Conservation (phyloP, 1,140 invertebrate species). For the Acromyrmex charruanus region DNA sequence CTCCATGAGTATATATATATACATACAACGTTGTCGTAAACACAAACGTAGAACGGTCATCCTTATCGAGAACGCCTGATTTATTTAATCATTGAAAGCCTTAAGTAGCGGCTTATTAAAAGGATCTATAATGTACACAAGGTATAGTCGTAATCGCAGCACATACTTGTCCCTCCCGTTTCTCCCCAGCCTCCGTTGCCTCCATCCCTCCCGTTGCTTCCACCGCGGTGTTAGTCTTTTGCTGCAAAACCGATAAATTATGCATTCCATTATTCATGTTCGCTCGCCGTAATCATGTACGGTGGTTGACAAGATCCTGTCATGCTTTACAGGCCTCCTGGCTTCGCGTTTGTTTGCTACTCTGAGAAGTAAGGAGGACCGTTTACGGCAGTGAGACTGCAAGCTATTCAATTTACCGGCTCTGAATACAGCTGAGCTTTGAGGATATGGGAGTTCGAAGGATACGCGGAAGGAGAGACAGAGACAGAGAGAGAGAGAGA, state of each 20-base stretch:
- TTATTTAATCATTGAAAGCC: conserved; percentile 73
- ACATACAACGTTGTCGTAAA: neutral
- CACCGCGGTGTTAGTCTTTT: conserved; percentile 58
- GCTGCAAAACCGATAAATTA: conserved; percentile 81
- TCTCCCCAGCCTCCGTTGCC: too few species aligned
- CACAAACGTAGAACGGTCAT: conserved; percentile 59
- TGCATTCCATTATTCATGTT: conserved; percentile 83
- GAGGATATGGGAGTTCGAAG: conserved; percentile 41
- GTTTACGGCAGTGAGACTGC: conserved; percentile 59
- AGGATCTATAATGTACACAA: conserved; percentile 62
- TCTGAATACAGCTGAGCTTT: conserved; percentile 35
- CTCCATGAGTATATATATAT: neutral
- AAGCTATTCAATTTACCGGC: conserved; percentile 53
- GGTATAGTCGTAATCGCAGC: conserved; percentile 37
- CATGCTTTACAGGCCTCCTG: conserved; percentile 73
- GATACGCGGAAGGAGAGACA: conserved; percentile 16
- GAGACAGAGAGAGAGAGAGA: conserved; percentile 7
- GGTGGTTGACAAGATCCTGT: conserved; percentile 83
- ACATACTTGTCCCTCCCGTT: neutral
- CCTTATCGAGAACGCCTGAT: conserved; percentile 78
- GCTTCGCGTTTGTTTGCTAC: conserved; percentile 57
- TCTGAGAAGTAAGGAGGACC: conserved; percentile 61
- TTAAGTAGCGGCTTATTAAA: conserved; percentile 76
- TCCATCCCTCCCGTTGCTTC: neutral
- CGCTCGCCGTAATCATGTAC: conserved; percentile 81